Evolutionary conservation across 2,113 vertebrate genomes (phyloP).

Genomic region (Fulmarus glacialis): DNA sequence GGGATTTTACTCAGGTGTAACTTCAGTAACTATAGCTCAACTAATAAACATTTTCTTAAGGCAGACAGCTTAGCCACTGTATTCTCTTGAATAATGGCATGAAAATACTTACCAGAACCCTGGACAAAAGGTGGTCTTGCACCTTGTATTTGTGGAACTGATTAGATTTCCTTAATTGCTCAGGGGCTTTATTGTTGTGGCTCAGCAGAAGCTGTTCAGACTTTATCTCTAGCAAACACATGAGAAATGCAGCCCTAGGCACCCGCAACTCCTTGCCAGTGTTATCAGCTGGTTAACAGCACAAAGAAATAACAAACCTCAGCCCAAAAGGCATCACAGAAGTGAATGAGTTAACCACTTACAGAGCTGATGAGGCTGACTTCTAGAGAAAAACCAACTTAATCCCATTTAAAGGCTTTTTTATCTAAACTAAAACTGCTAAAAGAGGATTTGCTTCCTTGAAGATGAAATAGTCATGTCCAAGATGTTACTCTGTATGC

Average conservation of each 20-base stretch:
- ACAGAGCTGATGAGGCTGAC: background rate
- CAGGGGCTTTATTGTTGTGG: background rate
- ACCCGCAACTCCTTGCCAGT: background rate
- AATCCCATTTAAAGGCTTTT: background rate
- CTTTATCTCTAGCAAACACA: constrained; percentile 15
- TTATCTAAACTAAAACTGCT: background rate
- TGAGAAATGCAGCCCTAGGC: background rate
- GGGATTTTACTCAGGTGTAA: background rate
- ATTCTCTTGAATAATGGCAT: background rate
- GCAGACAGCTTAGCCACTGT: background rate
- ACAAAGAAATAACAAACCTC: constrained; percentile 29
- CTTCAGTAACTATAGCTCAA: background rate
- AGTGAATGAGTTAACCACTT: constrained; percentile 35
- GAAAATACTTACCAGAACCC: background rate
- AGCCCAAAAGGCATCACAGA: background rate
- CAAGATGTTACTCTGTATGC: background rate
- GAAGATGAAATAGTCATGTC: background rate
- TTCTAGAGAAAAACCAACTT: background rate
- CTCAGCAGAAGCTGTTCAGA: background rate
- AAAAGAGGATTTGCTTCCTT: constrained; percentile 7
- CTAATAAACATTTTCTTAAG: background rate
- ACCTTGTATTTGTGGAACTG: constrained; percentile 43
- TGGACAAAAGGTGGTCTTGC: constrained; percentile 39
- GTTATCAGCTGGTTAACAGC: constrained; percentile 30
- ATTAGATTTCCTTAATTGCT: constrained; percentile 29